Percentiles rank a stretch among this genome's conserved stretches.
Conservation (phyloP, 2,797 vertebrate species). For the Spinus olivaceus region DNA sequence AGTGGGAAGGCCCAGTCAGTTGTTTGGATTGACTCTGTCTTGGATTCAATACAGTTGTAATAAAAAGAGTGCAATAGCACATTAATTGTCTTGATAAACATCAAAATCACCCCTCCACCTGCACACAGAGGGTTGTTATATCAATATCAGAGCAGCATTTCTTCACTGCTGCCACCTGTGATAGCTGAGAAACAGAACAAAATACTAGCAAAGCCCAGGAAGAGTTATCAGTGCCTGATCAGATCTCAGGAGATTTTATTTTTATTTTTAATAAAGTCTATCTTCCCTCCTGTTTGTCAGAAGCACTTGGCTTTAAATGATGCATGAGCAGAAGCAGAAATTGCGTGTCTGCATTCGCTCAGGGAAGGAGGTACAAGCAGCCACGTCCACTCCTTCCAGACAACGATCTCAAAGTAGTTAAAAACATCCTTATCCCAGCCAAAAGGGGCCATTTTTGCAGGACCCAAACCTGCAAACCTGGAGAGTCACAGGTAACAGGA, state of each 20-base stretch:
- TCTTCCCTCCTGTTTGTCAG: slow-evolving; percentile 45
- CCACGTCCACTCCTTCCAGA: neutral
- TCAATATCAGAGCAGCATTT: slow-evolving; percentile 15
- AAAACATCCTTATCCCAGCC: neutral
- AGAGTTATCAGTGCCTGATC: slow-evolving; percentile 59
- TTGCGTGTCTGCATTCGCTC: neutral
- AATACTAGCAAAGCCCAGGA: neutral
- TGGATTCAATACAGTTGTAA: slow-evolving; percentile 33
- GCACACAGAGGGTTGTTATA: neutral
- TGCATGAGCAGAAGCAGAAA: slow-evolving; percentile 36
- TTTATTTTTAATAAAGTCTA: slow-evolving; percentile 60
- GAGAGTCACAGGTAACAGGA: neutral
- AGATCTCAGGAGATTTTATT: slow-evolving; percentile 18
- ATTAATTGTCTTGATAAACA: slow-evolving; percentile 69
- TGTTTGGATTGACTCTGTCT: slow-evolving; percentile 29
- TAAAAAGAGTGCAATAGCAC: slow-evolving; percentile 14
- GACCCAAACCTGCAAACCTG: neutral
- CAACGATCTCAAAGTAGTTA: neutral
- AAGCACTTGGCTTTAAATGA: slow-evolving; percentile 46
- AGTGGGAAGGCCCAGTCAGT: neutral
- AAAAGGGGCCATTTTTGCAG: neutral
- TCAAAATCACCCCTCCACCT: neutral
- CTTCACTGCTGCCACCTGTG: neutral
- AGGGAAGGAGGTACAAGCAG: neutral
- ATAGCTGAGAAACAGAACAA: slow-evolving; percentile 28